Percentiles rank a stretch among this genome's conserved stretches.
phyloP scores from a whole-genome alignment of 1,140 invertebrate species.

The Diploscapter pachys region DNA sequence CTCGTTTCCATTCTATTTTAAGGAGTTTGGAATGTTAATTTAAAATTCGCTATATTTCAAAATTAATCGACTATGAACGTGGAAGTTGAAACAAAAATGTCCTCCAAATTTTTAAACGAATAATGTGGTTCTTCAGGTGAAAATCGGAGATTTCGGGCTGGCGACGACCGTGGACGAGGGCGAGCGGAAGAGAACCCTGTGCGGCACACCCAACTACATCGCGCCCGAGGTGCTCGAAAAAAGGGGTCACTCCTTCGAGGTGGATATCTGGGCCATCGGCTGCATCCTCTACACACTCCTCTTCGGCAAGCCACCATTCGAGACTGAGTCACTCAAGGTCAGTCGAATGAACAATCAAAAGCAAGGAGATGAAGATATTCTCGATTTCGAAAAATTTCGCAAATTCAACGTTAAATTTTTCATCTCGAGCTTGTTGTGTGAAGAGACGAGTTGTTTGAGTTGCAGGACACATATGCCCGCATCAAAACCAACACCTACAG shows the following conservation, averaged over 20 bases:
- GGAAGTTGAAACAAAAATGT: too few species aligned
- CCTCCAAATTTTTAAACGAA: too few species aligned
- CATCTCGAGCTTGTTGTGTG: too few species aligned
- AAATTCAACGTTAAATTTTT: too few species aligned
- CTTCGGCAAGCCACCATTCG: constrained; percentile 68
- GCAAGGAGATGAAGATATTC: too few species aligned
- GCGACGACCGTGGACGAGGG: constrained; percentile 76
- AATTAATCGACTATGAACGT: too few species aligned
- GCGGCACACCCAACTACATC: constrained; percentile 97
- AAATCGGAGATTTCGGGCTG: constrained; percentile 96
- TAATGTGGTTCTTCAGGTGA: constrained; percentile 62
- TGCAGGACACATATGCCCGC: constrained; percentile 66
- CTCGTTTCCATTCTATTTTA: too few species aligned
- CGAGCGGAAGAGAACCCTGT: constrained; percentile 66
- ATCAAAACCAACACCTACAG: constrained; percentile 77
- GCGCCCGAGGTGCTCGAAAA: constrained; percentile 71
- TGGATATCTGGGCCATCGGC: constrained; percentile 93
- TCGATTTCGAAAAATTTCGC: too few species aligned
- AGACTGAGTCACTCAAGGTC: constrained; percentile 59
- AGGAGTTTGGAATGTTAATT: too few species aligned
- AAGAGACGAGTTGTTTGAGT: too few species aligned
- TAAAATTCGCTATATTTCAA: too few species aligned
- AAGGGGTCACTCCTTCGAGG: constrained; percentile 82
- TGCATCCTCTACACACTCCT: constrained; percentile 90
- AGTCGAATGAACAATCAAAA: too few species aligned